Conservation (phyloP, 2,113 vertebrate species). For the Rhipidura dahli region DNA sequence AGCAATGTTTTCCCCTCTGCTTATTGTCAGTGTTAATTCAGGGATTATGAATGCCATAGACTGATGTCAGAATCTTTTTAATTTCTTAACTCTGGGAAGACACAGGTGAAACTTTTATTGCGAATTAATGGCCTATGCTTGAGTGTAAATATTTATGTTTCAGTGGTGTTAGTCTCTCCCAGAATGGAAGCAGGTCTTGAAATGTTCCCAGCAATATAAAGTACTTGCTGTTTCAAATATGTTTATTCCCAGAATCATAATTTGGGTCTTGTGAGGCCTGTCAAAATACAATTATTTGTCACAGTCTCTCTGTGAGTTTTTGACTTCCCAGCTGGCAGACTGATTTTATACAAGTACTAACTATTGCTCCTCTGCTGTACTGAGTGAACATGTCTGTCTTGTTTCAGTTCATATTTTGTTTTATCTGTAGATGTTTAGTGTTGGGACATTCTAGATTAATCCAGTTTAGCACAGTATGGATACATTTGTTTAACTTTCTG, state of each 20-base stretch:
- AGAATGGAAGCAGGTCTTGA: neutral
- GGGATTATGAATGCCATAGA: neutral
- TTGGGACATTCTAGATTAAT: neutral
- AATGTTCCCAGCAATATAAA: neutral
- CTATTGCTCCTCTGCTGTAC: neutral
- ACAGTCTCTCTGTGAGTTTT: neutral
- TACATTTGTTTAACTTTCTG: neutral
- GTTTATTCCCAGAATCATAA: neutral
- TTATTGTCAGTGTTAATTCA: neutral
- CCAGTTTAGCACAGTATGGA: neutral
- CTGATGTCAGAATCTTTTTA: neutral
- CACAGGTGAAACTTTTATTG: neutral
- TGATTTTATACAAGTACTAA: neutral
- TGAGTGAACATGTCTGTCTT: neutral
- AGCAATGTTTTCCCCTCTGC: neutral
- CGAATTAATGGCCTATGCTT: neutral
- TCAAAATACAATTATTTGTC: neutral
- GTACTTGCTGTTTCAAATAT: neutral
- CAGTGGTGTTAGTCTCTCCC: neutral
- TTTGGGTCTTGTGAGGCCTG: neutral
- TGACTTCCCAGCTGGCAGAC: neutral
- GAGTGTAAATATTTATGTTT: neutral
- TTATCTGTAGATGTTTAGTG: neutral
- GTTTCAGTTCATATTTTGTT: neutral
- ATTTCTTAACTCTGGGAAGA: neutral